phyloP scores from a whole-genome alignment of 2,888 invertebrate species.

The Agriopis leucophaearia region DNA sequence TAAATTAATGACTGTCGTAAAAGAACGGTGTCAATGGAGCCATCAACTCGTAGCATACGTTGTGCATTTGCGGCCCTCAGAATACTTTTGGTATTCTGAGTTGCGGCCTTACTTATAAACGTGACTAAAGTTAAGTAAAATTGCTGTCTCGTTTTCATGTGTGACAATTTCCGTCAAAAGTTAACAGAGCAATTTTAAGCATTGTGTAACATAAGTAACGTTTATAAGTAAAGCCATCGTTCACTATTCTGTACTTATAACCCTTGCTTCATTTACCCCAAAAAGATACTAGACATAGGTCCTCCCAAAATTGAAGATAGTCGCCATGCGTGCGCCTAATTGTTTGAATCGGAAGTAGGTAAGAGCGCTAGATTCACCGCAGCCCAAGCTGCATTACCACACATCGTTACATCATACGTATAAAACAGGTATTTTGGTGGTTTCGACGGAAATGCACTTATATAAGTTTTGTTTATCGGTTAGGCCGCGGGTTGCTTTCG shows the following conservation, averaged over 20 bases:
- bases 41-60: background rate
- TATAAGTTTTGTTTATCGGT: conserved; percentile 76
- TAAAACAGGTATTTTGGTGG: conserved; percentile 50
- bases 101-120: too few relatives aligned
- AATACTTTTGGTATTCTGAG: too few relatives aligned
- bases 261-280: background rate
- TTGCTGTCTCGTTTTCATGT: too few relatives aligned
- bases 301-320: background rate
- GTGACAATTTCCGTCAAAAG: too few relatives aligned
- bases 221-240: too few relatives aligned
- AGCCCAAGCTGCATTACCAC: conserved; percentile 47
- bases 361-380: conserved; percentile 47
- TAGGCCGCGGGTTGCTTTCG: conserved; percentile 72
- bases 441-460: conserved; percentile 72
- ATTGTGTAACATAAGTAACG: too few relatives aligned
- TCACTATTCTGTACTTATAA: too few relatives aligned
- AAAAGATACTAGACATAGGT: background rate
- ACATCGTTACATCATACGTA: conserved; percentile 51
- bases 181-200: too few relatives aligned
- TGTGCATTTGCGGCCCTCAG: background rate
- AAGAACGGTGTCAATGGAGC: conserved; percentile 22
- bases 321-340: conserved; percentile 26
- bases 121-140: too few relatives aligned
- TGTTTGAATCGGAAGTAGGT: conserved; percentile 55
- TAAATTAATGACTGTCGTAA: conserved; percentile 18